Base-by-base conservation (phyloP, 1,140 invertebrate genomes). In the Drosophila kikkawai region DNA sequence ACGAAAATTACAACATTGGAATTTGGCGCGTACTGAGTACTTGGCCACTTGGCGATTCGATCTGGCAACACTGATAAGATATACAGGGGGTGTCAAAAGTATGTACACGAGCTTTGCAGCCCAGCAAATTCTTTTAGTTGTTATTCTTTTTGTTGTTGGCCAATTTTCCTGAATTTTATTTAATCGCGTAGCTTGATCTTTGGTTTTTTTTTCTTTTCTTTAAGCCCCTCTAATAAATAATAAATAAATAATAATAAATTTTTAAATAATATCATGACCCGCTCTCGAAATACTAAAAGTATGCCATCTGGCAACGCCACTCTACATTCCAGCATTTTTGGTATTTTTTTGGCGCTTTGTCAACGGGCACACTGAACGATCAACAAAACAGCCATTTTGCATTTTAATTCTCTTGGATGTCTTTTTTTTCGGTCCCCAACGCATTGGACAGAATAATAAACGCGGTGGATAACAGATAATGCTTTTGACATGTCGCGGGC, bases 401-500 rank as follows among this genome's bases (percentile, higher is more conserved):
- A 47, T 32, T 70, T 70, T 69, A 44, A 19, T 41, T 57, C 8
- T n/a, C 8, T 47, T 34, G 2, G 17, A 15, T 32, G 15, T 13
- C 50, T 34, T 19, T 26, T 47, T 55, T 39, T 17, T 12, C 13
- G 32, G 3, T 22, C 22, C 11, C 15, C n/a, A n/a, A 6, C 19
- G 19, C 2, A 8, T 44, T 69, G 36, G 15, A 17, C 15, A 37
- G 17, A 19, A 50, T 26, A 29, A 42, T 37, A 44, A 0, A n/a
- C 2, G 32, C 4, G 0, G n/a, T 4, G 1, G 11, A 44, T 29
- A 51, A 19, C 42, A 2, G 7, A 32, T 42, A 26, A 37, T 3
- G 12, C 29, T 1, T 45, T 19, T 13, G 70, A 70, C 26, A 90
- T 87, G 84, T 61, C 73, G 15, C 44, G 47, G 1, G 13, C 9